These are phyloP conservation scores for Baccha elongata DNA, from an alignment of 2,888 invertebrate genomes.

Conservation along the genomic window DNA sequence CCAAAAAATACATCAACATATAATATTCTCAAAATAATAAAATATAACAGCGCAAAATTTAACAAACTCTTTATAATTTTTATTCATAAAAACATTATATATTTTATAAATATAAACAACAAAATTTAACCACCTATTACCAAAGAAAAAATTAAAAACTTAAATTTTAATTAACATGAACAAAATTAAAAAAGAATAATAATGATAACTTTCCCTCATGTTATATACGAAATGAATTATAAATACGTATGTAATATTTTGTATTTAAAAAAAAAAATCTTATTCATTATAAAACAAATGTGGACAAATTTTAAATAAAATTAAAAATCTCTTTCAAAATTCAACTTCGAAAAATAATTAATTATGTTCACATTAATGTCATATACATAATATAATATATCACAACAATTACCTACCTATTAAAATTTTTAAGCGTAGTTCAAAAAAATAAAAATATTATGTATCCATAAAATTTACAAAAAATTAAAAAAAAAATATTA, in stretches of 20 bases:
- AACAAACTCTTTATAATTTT: conserved; percentile 19
- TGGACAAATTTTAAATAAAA: conserved; percentile 42
- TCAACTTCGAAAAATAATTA: conserved; percentile 26
- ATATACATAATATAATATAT: conserved; percentile 49
- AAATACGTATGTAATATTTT: conserved; percentile 44
- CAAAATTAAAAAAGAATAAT: conserved; percentile 21
- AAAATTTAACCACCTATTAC: conserved; percentile 55
- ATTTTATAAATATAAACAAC: conserved; percentile 46
- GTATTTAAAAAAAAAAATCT: conserved; percentile 36
- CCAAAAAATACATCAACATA: conserved; percentile 10
- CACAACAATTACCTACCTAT: conserved; percentile 67
- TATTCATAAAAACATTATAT: conserved; percentile 33
- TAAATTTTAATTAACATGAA: too few relatives aligned
- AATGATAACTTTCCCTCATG: conserved; percentile 36
- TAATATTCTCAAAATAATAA: conserved; percentile 1
- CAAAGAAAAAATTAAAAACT: conserved; percentile 8
- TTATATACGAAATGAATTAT: conserved; percentile 34
- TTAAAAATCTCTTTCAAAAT: conserved; percentile 34
- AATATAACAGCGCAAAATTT: conserved; percentile 7
- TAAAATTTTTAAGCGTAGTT: conserved; percentile 66
- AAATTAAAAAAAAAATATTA: conserved; percentile 25
- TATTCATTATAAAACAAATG: conserved; percentile 35
- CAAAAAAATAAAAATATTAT: conserved; percentile 35
- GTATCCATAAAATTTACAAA: conserved; percentile 54
- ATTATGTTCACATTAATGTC: conserved; percentile 52